Evolutionary conservation across 2,113 vertebrate genomes (phyloP).

Genomic region (Miniopterus natalensis): DNA sequence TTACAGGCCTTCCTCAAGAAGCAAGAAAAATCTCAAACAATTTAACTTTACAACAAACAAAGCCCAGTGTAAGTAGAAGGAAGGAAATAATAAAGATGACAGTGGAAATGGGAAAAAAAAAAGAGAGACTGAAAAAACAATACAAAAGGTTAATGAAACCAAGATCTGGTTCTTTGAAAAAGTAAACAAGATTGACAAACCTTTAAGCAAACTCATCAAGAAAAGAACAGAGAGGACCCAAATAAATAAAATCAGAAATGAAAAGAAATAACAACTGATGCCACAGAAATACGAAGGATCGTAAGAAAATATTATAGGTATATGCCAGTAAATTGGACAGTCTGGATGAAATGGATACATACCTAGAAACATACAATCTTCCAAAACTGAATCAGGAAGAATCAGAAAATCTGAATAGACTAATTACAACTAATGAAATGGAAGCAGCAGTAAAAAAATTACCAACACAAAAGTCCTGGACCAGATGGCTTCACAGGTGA

Average conservation of each 20-base stretch:
- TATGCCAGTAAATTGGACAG: background rate
- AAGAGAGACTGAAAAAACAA: background rate
- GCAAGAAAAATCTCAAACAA: background rate
- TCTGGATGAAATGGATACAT: background rate
- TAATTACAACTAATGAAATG: too few relatives aligned
- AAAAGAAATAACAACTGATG: background rate
- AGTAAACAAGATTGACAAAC: background rate
- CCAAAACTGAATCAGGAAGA: background rate
- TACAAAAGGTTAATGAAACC: background rate
- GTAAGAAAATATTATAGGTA: background rate
- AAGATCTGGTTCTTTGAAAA: background rate
- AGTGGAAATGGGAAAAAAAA: background rate
- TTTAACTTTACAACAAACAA: background rate
- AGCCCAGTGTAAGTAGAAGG: background rate
- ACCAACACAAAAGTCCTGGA: too few relatives aligned
- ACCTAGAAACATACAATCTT: background rate
- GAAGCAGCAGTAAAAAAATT: too few relatives aligned
- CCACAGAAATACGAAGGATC: background rate
- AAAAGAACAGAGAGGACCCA: background rate
- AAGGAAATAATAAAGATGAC: background rate
- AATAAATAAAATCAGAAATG: background rate
- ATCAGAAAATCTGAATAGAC: background rate
- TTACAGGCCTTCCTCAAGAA: background rate
- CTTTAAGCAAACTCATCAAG: background rate
- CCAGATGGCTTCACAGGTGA: too few relatives aligned